Evolutionary conservation across 1,140 invertebrate genomes (phyloP).

Genomic region (Bathynomus jamesi): DNA sequence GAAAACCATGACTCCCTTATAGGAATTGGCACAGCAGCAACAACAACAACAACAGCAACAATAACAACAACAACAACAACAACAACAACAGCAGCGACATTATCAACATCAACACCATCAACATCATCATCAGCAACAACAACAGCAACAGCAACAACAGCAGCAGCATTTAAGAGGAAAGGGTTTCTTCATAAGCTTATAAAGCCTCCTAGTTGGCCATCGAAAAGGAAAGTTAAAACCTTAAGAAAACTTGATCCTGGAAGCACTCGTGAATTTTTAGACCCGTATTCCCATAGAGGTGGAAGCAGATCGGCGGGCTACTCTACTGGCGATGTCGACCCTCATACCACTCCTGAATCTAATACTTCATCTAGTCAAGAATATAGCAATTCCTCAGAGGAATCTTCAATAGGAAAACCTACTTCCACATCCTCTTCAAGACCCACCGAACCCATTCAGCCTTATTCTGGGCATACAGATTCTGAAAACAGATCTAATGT

Average conservation of each 20-base stretch:
- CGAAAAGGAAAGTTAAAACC: conserved; percentile 36
- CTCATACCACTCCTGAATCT: conserved; percentile 27
- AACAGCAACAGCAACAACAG: conserved; percentile 4
- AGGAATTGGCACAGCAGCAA: conserved; percentile 5
- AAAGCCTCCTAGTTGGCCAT: conserved; percentile 41
- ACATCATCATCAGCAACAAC: neutral
- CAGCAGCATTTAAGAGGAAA: conserved; percentile 30
- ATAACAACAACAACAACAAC: conserved; percentile 2
- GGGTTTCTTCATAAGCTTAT: conserved; percentile 42
- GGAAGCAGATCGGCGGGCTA: conserved; percentile 30
- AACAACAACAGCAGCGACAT: conserved; percentile 2
- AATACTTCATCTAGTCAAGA: conserved; percentile 37
- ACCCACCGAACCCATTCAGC: conserved; percentile 9
- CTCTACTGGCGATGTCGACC: conserved; percentile 18
- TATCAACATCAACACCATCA: neutral
- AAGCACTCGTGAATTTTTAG: conserved; percentile 18
- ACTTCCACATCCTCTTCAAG: conserved; percentile 17
- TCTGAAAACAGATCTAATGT: neutral
- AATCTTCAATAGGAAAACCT: conserved; percentile 30
- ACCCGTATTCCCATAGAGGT: conserved; percentile 39
- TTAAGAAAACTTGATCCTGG: neutral
- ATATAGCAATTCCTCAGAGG: conserved; percentile 32
- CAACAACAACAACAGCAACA: neutral
- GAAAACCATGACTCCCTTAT: conserved; percentile 12
- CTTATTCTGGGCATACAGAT: neutral